phyloP scores from a whole-genome alignment of 2,113 vertebrate species.

The Prionailurus viverrinus region DNA sequence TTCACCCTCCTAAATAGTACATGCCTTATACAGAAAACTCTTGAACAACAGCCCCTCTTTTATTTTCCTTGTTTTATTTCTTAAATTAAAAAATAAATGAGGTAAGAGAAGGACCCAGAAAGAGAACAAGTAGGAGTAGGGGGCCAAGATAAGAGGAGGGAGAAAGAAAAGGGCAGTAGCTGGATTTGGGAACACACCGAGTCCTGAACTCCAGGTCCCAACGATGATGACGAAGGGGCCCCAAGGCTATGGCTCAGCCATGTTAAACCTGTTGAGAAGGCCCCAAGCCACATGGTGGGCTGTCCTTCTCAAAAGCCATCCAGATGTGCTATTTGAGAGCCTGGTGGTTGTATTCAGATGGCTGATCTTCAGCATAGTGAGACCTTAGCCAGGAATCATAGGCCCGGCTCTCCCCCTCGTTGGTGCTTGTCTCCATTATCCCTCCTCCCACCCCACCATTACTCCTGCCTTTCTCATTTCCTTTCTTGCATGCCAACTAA shows the following conservation, averaged over 20 bases:
- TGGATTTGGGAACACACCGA: neutral
- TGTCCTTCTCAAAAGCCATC: neutral
- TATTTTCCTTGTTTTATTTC: neutral
- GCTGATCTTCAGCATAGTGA: neutral
- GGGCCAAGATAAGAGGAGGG: neutral
- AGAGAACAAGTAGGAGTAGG: neutral
- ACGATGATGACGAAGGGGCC: neutral
- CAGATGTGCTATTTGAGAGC: neutral
- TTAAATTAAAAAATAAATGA: neutral
- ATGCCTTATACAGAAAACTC: neutral
- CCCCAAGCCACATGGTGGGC: neutral
- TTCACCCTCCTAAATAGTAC: neutral
- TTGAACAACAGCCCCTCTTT: neutral
- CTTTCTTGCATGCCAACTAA: conserved; percentile 77
- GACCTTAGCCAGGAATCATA: neutral
- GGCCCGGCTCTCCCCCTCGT: neutral
- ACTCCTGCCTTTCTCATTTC: conserved; percentile 65
- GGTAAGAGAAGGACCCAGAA: neutral
- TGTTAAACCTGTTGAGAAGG: neutral
- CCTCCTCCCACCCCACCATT: conserved; percentile 35
- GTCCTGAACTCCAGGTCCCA: neutral
- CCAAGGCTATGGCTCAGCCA: neutral
- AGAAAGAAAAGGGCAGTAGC: neutral
- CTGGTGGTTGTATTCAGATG: neutral
- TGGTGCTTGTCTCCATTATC: neutral